Base-by-base conservation (phyloP, 2,113 vertebrate genomes). In the Zapus hudsonius region DNA sequence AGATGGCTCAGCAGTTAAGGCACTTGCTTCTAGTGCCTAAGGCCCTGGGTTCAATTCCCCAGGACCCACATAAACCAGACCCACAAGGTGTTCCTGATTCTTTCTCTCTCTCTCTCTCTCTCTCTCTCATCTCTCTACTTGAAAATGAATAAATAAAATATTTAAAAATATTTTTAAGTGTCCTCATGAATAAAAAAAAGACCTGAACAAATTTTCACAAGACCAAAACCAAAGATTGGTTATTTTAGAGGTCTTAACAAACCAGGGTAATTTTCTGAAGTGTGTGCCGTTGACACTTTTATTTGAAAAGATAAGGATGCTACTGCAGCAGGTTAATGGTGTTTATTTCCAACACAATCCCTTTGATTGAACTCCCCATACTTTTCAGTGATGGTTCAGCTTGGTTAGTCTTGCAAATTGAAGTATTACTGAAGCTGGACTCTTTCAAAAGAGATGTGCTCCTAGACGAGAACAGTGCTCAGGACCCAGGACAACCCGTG, bases 391-490 rank as follows among this genome's bases (percentile, higher is more conserved):
- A 87, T 82, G 38, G 94, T 95, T 97, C 89, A 78, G 75, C 84
- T 92, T 96, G 93, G 84, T 91, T 96, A 94, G 83, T 93, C 9
- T 0, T 92, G 83, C 44, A 96, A 96, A 96, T 96, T 94, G 84
- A 96, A 94, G 31, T 90, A 81, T 93, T 92, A 84, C 44, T 75
- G 69, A 89, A 94, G 33, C 67, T 73, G 57, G 31, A 57, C 17
- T 75, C 33, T 81, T 38, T 87, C 38, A 82, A 80, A 82, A 96
- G 63, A 87, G 67, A 95, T 89, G 47, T 82, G 84, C 80, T 94
- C 31, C 73, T 80, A 27, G 15, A 82, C 63, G 86, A 95, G 72
- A 92, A 96, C 89, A 78, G 64, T 73, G 20, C 61, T 86, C 81
- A 89, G 31, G 84, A 57, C 87, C 61, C 57, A 64, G 66, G 83